Percentiles rank a stretch among this genome's conserved stretches.
phyloP scores from a whole-genome alignment of 2,113 vertebrate species.

The Pomatostomus ruficeps region DNA sequence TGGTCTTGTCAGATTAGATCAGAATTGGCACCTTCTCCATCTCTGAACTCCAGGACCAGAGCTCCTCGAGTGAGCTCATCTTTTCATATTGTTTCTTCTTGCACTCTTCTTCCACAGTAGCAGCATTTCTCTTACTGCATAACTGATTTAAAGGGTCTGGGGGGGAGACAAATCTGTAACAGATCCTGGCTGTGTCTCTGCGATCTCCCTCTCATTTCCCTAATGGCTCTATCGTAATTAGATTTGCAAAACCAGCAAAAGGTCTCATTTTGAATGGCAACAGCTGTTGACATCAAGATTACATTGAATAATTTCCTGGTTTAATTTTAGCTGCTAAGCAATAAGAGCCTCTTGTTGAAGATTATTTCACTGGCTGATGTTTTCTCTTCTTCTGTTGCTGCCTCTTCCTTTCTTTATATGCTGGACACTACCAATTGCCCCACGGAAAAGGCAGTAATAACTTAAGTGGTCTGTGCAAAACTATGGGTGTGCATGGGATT shows the following conservation, averaged over 20 bases:
- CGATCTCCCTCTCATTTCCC: slow-evolving; percentile 72
- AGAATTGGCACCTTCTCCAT: background rate
- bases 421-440: background rate
- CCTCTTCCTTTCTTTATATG: background rate
- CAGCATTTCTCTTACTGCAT: background rate
- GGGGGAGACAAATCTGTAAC: slow-evolving; percentile 39
- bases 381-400: background rate
- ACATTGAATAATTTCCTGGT: slow-evolving; percentile 78
- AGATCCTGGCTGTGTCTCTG: slow-evolving; percentile 27
- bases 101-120: background rate
- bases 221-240: slow-evolving; percentile 75
- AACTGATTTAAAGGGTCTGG: slow-evolving; percentile 50
- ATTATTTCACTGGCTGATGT: slow-evolving; percentile 38
- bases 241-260: slow-evolving; percentile 79
- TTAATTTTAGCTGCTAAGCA: slow-evolving; percentile 78
- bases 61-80: background rate
- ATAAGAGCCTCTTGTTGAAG: slow-evolving; percentile 58
- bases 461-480: background rate
- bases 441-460: background rate
- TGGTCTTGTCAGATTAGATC: background rate
- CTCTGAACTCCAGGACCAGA: background rate
- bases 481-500: background rate
- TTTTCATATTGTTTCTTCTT: background rate
- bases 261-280: slow-evolving; percentile 80
- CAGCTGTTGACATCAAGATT: slow-evolving; percentile 81